phyloP scores from a whole-genome alignment of 1,140 invertebrate genomes.

The Drosophila kepulauana region DNA sequence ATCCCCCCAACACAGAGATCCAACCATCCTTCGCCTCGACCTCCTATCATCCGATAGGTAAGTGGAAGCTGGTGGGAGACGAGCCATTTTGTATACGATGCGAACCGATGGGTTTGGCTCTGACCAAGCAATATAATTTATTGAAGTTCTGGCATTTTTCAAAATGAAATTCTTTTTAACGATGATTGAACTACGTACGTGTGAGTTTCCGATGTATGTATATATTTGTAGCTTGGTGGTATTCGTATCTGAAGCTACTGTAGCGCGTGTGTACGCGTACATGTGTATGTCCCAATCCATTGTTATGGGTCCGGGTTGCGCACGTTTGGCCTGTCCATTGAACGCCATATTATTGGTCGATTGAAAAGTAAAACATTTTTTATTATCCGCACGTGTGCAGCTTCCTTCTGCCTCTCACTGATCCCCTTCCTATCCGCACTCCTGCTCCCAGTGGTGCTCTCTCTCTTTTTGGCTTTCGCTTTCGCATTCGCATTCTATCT shows the following conservation, averaged over 20 bases:
- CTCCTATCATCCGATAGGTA: not conserved
- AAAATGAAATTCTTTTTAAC: conserved; percentile 83
- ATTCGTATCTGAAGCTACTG: conserved; percentile 4
- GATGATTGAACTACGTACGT: conserved; percentile 76
- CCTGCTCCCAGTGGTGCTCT: not conserved
- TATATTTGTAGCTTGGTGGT: conserved; percentile 11
- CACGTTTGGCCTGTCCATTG: conserved; percentile 77
- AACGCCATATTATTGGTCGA: conserved; percentile 82
- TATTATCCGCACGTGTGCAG: conserved; percentile 78
- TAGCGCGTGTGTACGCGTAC: conserved; percentile 12
- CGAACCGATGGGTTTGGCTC: conserved; percentile 18
- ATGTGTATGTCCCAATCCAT: conserved; percentile 35
- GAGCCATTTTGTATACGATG: conserved; percentile 43
- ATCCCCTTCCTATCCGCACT: not conserved
- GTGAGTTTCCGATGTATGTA: conserved; percentile 32
- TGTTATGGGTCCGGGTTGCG: conserved; percentile 61
- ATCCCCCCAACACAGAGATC: not conserved
- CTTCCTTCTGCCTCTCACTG: conserved; percentile 44
- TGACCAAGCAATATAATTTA: conserved; percentile 75
- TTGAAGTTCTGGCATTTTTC: conserved; percentile 81
- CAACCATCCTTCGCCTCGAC: conserved; percentile 3
- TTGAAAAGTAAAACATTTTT: conserved; percentile 84
- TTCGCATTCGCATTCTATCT: not conserved
- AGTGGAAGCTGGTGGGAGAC: conserved; percentile 1
- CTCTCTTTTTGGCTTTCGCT: not conserved